Evolutionary conservation across 2,113 vertebrate genomes (phyloP), one percentile per base, ranked within the genome.

Genomic region (Bucco capensis): DNA sequence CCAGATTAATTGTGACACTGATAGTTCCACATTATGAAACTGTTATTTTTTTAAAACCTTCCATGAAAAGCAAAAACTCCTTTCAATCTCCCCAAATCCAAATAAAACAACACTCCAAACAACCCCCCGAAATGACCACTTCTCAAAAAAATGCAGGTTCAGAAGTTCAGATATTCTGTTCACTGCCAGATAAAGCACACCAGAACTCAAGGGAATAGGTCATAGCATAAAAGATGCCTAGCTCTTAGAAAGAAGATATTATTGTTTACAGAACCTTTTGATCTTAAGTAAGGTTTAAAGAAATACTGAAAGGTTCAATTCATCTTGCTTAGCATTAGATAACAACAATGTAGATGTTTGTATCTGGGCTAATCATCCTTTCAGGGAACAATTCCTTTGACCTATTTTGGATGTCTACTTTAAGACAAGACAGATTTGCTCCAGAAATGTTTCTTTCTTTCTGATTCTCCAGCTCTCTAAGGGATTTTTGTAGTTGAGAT

Each of bases 1-100:
- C 67, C 90, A 94, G 88, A 96, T 92, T 95, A 92, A 93, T 82
- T 73, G 58, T 95, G 74, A 92, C 70, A 95, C 62, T 70, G 81
- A 93, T 90, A 94, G 79, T 23, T 94, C n/a, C 71, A 47, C 28
- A 64, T 88, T 82, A 81, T 51, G 35, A 86, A 90, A 72, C 64
- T 56, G n/a, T 44, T 76, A 42, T 89, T 84, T 83, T 88, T 89
- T 72, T 15, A 37, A 90, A 91, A 37, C 25, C 35, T 50, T 75
- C 33, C 23, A 64, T 5, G 4, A 85, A 79, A 76, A 51, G 5
- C 14, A 81, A 83, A 24, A 9, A 1, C 4, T 14, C 64, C 8
- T 60, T 82, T 70, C 18, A 66, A 17, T 15, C 3, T 5, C 11
- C 13, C 6, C 9, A 42, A 30, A 70, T 60, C 21, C 31, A 72